These are phyloP conservation scores for Pteropus alecto DNA, from an alignment of 2,113 vertebrate genomes.

Conservation along the genomic window DNA sequence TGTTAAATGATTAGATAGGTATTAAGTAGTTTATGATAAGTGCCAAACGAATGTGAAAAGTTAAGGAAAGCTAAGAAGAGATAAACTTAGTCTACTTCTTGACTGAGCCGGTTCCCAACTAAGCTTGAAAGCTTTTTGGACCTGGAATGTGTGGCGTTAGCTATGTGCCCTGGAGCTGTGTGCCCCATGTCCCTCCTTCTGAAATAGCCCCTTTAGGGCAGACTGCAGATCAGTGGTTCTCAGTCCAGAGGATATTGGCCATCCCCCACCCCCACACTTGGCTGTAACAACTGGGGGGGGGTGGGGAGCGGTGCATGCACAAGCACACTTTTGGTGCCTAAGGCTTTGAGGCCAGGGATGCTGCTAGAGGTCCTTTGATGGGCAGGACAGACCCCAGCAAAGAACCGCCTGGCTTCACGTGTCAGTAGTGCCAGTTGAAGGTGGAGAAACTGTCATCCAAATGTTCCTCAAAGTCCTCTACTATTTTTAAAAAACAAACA, in stretches of 20 bases:
- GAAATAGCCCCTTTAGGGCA: too few species aligned
- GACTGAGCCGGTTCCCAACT: background rate
- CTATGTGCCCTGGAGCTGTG: background rate
- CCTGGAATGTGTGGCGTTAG: accelerated
- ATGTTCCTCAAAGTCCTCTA: background rate
- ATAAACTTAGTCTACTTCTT: background rate
- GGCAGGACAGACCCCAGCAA: background rate
- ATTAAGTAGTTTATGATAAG: background rate
- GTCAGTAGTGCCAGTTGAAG: background rate
- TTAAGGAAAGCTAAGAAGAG: background rate
- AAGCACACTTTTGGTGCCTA: too few species aligned
- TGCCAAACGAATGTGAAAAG: background rate
- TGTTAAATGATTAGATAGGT: background rate
- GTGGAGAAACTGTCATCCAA: background rate
- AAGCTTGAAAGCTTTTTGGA: background rate
- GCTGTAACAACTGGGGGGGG: background rate
- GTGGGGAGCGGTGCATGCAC: too few species aligned
- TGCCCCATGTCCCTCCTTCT: too few species aligned
- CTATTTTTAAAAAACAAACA: background rate
- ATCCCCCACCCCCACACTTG: background rate
- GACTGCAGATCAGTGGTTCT: background rate
- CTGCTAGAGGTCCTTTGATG: background rate
- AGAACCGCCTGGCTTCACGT: background rate
- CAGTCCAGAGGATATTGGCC: background rate
- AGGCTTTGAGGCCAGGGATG: background rate